Evolutionary conservation across 2,797 vertebrate genomes (phyloP).

Genomic region (Thalassophryne amazonica): DNA sequence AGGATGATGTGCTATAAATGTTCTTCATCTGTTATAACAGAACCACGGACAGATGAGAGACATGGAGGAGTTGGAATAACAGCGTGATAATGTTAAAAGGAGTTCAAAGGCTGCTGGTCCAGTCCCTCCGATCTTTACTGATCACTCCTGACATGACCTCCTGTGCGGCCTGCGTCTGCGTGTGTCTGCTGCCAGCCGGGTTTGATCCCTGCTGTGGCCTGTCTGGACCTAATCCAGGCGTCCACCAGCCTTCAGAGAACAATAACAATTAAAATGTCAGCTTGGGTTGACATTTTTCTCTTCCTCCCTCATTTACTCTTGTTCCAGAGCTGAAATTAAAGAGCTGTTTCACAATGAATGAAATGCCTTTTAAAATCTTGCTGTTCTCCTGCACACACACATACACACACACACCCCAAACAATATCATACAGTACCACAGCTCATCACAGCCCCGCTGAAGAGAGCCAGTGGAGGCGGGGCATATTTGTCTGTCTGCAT

Average conservation of each 20-base stretch:
- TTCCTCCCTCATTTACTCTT: conserved; percentile 2
- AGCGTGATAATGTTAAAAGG: conserved; percentile 20
- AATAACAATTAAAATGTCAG: conserved; percentile 27
- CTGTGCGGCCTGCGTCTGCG: conserved; percentile 52
- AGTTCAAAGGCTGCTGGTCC: conserved; percentile 48
- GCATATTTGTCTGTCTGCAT: conserved; percentile 47
- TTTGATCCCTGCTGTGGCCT: conserved; percentile 44
- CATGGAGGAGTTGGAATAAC: not conserved
- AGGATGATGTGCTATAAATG: not conserved
- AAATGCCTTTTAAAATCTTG: not conserved
- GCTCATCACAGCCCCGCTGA: conserved; percentile 15
- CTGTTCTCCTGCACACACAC: not conserved
- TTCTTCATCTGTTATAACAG: not conserved
- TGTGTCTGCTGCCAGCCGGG: conserved; percentile 44
- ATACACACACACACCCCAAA: conserved; percentile 1
- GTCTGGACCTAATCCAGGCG: conserved; percentile 47
- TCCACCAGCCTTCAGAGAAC: conserved; percentile 8
- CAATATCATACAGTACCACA: not conserved
- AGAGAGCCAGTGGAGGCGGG: conserved; percentile 25
- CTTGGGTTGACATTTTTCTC: conserved; percentile 25
- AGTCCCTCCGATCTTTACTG: conserved; percentile 46
- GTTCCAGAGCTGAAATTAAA: not conserved
- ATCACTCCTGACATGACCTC: conserved; percentile 59
- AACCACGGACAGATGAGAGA: not conserved
- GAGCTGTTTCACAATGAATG: not conserved